These are phyloP conservation scores for Alloscopus bannaensis DNA, from an alignment of 2,888 invertebrate species.

Conservation along the genomic window DNA sequence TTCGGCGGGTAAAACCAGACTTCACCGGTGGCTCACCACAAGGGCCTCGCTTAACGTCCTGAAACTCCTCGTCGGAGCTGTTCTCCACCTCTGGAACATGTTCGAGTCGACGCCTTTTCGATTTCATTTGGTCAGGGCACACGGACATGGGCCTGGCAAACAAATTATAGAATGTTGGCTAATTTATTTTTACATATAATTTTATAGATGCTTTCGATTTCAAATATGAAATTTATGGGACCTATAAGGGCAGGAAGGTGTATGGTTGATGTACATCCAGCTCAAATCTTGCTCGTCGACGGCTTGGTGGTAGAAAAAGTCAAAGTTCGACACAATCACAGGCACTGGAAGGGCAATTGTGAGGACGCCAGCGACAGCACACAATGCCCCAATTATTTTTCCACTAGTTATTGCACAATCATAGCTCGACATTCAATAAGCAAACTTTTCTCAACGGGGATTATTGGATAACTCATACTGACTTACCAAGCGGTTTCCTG, in stretches of 20 bases:
- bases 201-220: not conserved
- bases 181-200: not conserved
- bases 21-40: too few species aligned
- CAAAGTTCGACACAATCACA: conserved; percentile 65
- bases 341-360: conserved; percentile 64
- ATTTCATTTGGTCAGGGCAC: not conserved
- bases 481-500: not conserved
- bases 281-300: conserved; percentile 51
- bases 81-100: not conserved
- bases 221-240: not conserved
- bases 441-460: too few species aligned
- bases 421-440: too few species aligned
- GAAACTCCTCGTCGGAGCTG: conserved; percentile 48
- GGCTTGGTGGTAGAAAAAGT: conserved; percentile 62
- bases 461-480: too few species aligned
- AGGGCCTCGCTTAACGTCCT: not conserved
- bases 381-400: conserved; percentile 45
- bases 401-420: too few species aligned
- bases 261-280: conserved; percentile 55
- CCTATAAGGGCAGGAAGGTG: conserved; percentile 51
- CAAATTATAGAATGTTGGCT: not conserved
- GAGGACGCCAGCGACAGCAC: conserved; percentile 55
- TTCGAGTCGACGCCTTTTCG: conserved; percentile 10
- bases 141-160: not conserved
- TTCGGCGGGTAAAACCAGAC: too few species aligned